Percentiles rank a stretch among this genome's conserved stretches.
Evolutionary conservation across 2,113 vertebrate genomes (phyloP).

Genomic region (Urocolius indicus): DNA sequence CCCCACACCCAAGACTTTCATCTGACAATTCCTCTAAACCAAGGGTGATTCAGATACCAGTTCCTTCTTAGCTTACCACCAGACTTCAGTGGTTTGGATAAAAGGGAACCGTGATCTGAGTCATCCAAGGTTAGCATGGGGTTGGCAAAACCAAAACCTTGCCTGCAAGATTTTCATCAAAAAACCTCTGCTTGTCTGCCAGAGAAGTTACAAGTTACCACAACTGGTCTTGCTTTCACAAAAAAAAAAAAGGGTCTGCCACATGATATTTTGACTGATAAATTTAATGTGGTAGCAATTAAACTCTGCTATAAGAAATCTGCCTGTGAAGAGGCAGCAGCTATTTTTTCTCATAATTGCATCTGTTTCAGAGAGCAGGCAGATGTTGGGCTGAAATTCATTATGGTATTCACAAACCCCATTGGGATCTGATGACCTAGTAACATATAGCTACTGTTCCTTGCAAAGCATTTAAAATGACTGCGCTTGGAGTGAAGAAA

Average conservation of each 20-base stretch:
- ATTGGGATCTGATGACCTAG: constrained; percentile 54
- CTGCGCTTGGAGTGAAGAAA: constrained; percentile 22
- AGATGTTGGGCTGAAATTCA: constrained; percentile 69
- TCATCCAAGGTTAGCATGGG: constrained; percentile 36
- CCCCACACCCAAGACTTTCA: not conserved
- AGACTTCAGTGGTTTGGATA: constrained; percentile 51
- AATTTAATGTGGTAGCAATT: not conserved
- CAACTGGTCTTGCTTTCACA: not conserved
- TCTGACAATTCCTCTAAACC: constrained; percentile 10
- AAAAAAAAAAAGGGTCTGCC: not conserved
- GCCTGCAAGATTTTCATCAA: constrained; percentile 32
- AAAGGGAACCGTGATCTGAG: constrained; percentile 51
- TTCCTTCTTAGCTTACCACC: constrained; percentile 56
- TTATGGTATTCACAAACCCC: constrained; percentile 43
- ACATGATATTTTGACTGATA: constrained; percentile 34
- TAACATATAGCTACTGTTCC: constrained; percentile 54
- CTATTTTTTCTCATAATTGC: constrained; percentile 43
- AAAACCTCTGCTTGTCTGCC: not conserved
- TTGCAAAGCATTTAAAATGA: not conserved
- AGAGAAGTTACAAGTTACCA: not conserved
- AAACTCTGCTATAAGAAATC: constrained; percentile 1
- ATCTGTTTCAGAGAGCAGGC: constrained; percentile 60
- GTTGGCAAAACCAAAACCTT: constrained; percentile 26
- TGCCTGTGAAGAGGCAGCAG: constrained; percentile 38
- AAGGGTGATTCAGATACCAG: constrained; percentile 52